phyloP scores from a whole-genome alignment of 2,888 invertebrate species.

The Xestia rhomboidea region DNA sequence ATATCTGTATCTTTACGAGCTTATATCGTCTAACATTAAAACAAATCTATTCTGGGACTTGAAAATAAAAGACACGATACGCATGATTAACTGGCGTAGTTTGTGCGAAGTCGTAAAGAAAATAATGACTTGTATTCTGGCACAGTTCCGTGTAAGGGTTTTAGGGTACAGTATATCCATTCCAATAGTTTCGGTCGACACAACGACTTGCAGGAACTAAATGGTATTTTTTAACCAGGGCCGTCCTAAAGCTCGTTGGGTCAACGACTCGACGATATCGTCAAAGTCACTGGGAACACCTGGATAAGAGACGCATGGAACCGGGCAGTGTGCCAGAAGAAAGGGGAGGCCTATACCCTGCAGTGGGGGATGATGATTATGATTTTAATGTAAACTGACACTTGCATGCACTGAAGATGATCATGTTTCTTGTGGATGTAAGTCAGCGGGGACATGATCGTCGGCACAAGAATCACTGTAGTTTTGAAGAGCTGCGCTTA shows the following conservation, averaged over 20 bases:
- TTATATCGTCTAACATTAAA: constrained; percentile 52
- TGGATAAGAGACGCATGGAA: no score
- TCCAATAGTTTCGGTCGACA: neutral
- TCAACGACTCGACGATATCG: no score
- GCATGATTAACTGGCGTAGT: constrained; percentile 53
- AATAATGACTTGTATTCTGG: constrained; percentile 50
- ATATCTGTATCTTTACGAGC: constrained; percentile 59
- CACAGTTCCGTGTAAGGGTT: constrained; percentile 29
- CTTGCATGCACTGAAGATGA: neutral
- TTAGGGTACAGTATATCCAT: constrained; percentile 7
- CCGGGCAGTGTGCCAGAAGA: no score
- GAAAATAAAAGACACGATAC: constrained; percentile 56
- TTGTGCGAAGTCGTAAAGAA: constrained; percentile 59
- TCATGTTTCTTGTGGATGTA: neutral
- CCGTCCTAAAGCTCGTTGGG: no score
- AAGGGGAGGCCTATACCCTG: no score
- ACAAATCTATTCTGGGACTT: constrained; percentile 53
- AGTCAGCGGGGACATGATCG: neutral
- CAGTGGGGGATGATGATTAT: no score
- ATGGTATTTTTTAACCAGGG: neutral
- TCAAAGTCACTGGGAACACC: no score
- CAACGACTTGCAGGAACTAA: neutral
- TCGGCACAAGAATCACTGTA: neutral
- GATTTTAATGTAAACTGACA: neutral
- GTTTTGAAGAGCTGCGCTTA: neutral